phyloP scores from a whole-genome alignment of 2,888 invertebrate genomes.

The Torymus tubicola region DNA sequence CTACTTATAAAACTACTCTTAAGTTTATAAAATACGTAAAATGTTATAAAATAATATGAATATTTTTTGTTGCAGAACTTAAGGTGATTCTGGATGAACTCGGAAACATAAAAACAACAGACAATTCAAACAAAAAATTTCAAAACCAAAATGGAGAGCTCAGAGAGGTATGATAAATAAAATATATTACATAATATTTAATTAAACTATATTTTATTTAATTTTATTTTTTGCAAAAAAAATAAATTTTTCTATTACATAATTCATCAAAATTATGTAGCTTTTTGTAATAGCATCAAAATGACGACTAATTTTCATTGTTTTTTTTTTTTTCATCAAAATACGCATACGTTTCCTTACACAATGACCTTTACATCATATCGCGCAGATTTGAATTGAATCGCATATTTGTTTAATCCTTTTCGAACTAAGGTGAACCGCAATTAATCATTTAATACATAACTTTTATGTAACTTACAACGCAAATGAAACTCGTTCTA shows the following conservation, averaged over 20 bases:
- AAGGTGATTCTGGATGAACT: constrained; percentile 68
- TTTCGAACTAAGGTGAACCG: too few species aligned
- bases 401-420: background rate
- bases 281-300: too few species aligned
- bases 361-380: background rate
- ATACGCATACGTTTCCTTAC: background rate
- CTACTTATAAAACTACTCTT: too few species aligned
- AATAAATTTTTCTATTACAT: too few species aligned
- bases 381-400: background rate
- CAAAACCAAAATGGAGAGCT: constrained; percentile 67
- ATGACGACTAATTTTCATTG: too few species aligned
- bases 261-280: too few species aligned
- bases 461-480: too few species aligned
- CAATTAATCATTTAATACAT: too few species aligned
- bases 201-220: too few species aligned
- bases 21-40: too few species aligned
- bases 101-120: constrained; percentile 55
- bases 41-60: background rate
- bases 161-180: constrained; percentile 66
- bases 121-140: constrained; percentile 33
- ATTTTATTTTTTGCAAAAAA: too few species aligned
- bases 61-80: constrained; percentile 63
- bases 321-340: too few species aligned
- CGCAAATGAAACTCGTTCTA: background rate
- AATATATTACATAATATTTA: background rate